These are phyloP conservation scores for Paraplagusia blochii DNA, from an alignment of 2,113 vertebrate species.

Conservation along the genomic window DNA sequence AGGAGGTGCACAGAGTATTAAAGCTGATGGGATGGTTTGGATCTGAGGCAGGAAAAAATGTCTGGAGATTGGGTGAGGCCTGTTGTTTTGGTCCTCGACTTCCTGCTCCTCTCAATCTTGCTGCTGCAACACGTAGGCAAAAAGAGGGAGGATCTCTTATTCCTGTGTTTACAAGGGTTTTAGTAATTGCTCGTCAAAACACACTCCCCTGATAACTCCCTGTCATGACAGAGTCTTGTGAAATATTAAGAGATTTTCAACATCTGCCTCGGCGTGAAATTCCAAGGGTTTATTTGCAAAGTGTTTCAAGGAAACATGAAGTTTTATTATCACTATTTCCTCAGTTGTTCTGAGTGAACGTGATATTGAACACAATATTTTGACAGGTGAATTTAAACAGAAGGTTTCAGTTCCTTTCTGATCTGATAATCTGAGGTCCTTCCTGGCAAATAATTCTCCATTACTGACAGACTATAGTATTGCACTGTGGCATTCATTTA, in stretches of 20 bases:
- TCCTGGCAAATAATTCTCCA: no score
- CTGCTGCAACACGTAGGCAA: background rate
- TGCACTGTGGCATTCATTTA: no score
- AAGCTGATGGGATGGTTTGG: constrained; percentile 33
- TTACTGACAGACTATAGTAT: no score
- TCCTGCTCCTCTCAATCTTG: constrained; percentile 5
- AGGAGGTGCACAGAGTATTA: constrained; percentile 32
- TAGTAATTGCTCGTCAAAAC: constrained; percentile 30
- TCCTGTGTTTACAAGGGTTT: constrained; percentile 40
- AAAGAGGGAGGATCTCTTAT: constrained; percentile 25
- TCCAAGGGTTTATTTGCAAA: no score
- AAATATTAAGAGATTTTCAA: constrained; percentile 1
- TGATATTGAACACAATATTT: no score
- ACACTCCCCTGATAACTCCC: constrained; percentile 41
- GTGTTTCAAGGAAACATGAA: no score
- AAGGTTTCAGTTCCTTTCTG: no score
- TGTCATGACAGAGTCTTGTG: constrained; percentile 19
- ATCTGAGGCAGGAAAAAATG: constrained; percentile 24
- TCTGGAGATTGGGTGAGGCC: constrained; percentile 49
- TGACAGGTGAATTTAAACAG: no score
- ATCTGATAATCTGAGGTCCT: no score
- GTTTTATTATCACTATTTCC: no score
- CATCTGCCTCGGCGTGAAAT: no score
- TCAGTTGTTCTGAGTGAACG: no score
- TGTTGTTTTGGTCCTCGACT: constrained; percentile 45